Base-by-base conservation (phyloP, 2,797 vertebrate species). In the Vespertilio murinus region DNA sequence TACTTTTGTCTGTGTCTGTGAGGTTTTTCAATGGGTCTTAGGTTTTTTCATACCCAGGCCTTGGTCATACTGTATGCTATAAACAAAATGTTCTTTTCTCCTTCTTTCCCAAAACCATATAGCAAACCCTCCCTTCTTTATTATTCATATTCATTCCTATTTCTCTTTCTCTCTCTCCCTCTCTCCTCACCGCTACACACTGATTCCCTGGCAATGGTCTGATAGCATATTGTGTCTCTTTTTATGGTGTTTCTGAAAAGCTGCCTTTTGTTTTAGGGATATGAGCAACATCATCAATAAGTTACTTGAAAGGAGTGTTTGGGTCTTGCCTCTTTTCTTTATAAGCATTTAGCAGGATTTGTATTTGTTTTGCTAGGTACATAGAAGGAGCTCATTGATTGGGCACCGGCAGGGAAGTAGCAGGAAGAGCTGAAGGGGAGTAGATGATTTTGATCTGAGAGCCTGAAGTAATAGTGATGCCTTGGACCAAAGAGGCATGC, bases 331-430 rank as follows among this genome's bases (percentile, higher is more conserved):
- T 91, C 45, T 89, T 77, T 91, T 87, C 65, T 5, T 11, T 52
- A 45, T 52, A 83, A 81, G 25, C 54, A 56, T 42, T 92, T 35
- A 73, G 5, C 47, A 69, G 23, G 87, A 45, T 86, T 38, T 73
- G 74, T 90, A n/a, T 28, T 90, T 90, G 33, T 70, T 83, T 94
- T 71, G 82, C 75, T 83, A 65, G 82, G 85, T 82, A 18, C 71
- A 11, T n/a, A 56, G 64, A 93, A 91, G 40, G 47, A 87, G 22
- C 74, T 85, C 59, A 16, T 74, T 67, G 73, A 94, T 90, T 90
- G 54, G 5, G 64, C 35, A 79, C 23, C 12, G 67, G 56, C 71
- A 74, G 28, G 75, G 25, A 81, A 49, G 28, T 42, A 75, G 28
- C 33, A 52, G 77, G 59, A 69, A 61, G 69, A 91, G 23, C 30